Evolutionary conservation across 2,797 vertebrate genomes (phyloP).

Genomic region (Pangasius larnaudii): DNA sequence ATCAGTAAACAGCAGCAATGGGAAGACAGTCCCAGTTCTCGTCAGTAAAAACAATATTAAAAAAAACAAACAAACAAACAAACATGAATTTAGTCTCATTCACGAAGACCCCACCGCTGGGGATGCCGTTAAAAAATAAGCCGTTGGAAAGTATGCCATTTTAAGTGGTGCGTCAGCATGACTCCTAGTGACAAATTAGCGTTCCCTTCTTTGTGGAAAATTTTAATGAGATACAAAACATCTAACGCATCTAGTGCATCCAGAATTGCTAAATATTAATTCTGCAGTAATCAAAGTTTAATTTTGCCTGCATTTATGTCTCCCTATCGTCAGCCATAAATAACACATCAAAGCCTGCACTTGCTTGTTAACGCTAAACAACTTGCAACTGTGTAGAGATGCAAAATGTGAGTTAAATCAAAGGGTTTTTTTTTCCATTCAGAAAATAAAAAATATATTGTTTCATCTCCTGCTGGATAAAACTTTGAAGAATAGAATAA

Average conservation of each 20-base stretch:
- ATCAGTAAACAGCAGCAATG: constrained; percentile 35
- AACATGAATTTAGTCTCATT: neutral
- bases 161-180: neutral
- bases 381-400: neutral
- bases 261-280: constrained; percentile 32
- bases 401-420: neutral
- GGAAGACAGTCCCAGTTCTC: neutral
- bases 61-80: no score
- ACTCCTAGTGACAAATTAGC: neutral
- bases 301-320: constrained; percentile 16
- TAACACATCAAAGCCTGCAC: constrained; percentile 35
- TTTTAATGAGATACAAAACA: constrained; percentile 39
- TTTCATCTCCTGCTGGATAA: constrained; percentile 2
- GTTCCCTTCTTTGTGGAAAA: constrained; percentile 9
- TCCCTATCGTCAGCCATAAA: constrained; percentile 5
- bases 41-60: neutral
- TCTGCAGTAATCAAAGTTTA: constrained; percentile 15
- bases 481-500: neutral
- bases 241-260: neutral
- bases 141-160: neutral
- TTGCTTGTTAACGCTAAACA: neutral
- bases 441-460: neutral
- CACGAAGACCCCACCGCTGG: neutral
- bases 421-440: neutral
- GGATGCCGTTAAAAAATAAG: neutral